Evolutionary conservation across 30 jellyfish, hydroid and myxozoan genomes (phyloP).

Genomic region (Morbakka virulenta): DNA sequence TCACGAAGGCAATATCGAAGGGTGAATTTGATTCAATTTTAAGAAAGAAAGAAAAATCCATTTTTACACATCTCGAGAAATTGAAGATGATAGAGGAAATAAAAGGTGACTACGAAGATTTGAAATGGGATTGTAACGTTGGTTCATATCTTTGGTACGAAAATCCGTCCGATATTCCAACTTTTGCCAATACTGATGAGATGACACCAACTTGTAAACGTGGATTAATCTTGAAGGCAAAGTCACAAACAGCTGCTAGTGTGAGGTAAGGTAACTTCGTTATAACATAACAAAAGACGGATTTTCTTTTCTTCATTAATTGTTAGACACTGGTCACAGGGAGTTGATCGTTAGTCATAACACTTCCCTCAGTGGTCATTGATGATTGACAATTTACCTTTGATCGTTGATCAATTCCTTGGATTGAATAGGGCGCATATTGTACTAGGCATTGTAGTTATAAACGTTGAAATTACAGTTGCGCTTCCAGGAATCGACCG

Average conservation of each 20-base stretch:
- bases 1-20: slow-evolving; percentile 13
- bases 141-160: slow-evolving; percentile 80
- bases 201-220: not conserved
- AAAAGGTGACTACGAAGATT: slow-evolving; percentile 13
- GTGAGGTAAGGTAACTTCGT: slow-evolving; percentile 59
- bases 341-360: too few relatives aligned
- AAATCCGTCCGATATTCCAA: slow-evolving; percentile 63
- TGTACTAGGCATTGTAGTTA: too few relatives aligned
- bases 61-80: too few relatives aligned
- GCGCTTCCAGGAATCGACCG: too few relatives aligned
- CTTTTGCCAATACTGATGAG: slow-evolving; percentile 29
- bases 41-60: too few relatives aligned
- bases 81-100: slow-evolving; percentile 17
- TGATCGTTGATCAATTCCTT: too few relatives aligned
- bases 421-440: too few relatives aligned
- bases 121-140: slow-evolving; percentile 76
- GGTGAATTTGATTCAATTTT: not conserved
- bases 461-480: too few relatives aligned
- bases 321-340: too few relatives aligned
- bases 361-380: too few relatives aligned
- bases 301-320: not conserved
- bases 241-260: slow-evolving; percentile 77
- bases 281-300: slow-evolving; percentile 1
- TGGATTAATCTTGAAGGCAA: slow-evolving; percentile 61
- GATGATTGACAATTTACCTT: too few relatives aligned